Conservation (phyloP, 2,888 invertebrate species). For the Morpho deidamia region DNA sequence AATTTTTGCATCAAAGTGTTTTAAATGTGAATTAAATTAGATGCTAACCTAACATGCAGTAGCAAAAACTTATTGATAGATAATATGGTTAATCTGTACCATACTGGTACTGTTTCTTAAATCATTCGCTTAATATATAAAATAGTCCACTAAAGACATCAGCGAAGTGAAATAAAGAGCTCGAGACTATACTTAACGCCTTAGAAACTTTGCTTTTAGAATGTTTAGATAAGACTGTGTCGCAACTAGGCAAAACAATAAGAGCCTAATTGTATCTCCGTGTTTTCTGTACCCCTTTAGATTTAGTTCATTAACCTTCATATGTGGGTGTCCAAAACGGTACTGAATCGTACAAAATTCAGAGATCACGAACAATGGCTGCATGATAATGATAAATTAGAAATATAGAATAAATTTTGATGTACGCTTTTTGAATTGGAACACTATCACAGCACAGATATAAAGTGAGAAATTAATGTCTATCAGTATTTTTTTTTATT, state of each 20-base stretch:
- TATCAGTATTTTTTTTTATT: constrained; percentile 21
- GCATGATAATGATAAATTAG: constrained; percentile 34
- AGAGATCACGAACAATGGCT: constrained; percentile 38
- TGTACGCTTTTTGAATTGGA: constrained; percentile 22
- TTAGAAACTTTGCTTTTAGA: constrained; percentile 24
- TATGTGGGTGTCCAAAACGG: constrained; percentile 32
- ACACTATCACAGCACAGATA: constrained; percentile 19
- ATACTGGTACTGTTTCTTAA: too few species aligned
- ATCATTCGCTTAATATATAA: too few species aligned
- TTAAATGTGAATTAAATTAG: too few species aligned
- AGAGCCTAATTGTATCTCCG: constrained; percentile 60
- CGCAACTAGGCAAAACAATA: constrained; percentile 66
- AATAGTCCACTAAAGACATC: too few species aligned
- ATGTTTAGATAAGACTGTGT: constrained; percentile 62
- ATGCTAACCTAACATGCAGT: too few species aligned
- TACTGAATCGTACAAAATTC: constrained; percentile 29
- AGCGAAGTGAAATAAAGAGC: too few species aligned
- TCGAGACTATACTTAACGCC: too few species aligned
- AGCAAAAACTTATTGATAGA: too few species aligned
- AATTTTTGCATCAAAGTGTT: too few species aligned
- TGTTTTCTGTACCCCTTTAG: constrained; percentile 47
- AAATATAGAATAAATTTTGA: constrained; percentile 27
- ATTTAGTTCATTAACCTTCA: constrained; percentile 50
- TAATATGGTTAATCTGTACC: too few species aligned
- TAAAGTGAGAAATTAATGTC: constrained; percentile 18